A percentile compares a stretch with the other conserved stretches of the same genome.
Conservation (phyloP, 2,113 vertebrate genomes). For the Catharus bicknelli region DNA sequence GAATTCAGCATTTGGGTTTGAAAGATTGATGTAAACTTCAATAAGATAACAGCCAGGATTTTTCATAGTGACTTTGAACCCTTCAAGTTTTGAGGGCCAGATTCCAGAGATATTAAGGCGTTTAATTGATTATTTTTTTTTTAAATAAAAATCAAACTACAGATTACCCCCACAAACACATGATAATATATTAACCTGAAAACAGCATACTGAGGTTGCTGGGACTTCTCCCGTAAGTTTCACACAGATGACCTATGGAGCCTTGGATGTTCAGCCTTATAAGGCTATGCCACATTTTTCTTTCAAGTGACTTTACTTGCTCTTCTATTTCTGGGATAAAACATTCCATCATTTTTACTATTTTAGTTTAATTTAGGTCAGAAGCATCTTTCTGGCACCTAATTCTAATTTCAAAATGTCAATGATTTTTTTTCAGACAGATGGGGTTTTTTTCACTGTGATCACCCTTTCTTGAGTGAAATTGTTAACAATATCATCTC, state of each 20-base stretch:
- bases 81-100: not conserved
- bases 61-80: not conserved
- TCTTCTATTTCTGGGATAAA: not conserved
- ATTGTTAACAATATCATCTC: not conserved
- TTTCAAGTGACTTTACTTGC: not conserved
- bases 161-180: not conserved
- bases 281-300: not conserved
- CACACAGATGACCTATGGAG: not conserved
- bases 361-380: not conserved
- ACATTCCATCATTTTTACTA: not conserved
- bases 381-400: not conserved
- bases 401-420: constrained; percentile 21
- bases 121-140: not conserved
- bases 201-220: not conserved
- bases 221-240: not conserved
- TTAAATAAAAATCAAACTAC: not conserved
- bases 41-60: not conserved
- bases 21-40: not conserved
- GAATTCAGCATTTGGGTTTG: not conserved
- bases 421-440: not conserved
- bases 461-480: not conserved
- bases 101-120: not conserved
- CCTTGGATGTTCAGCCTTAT: not conserved
- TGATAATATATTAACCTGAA: not conserved
- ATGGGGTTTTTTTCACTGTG: not conserved